Conservation (phyloP, 2,113 vertebrate genomes). For the Oryzias woworae region DNA sequence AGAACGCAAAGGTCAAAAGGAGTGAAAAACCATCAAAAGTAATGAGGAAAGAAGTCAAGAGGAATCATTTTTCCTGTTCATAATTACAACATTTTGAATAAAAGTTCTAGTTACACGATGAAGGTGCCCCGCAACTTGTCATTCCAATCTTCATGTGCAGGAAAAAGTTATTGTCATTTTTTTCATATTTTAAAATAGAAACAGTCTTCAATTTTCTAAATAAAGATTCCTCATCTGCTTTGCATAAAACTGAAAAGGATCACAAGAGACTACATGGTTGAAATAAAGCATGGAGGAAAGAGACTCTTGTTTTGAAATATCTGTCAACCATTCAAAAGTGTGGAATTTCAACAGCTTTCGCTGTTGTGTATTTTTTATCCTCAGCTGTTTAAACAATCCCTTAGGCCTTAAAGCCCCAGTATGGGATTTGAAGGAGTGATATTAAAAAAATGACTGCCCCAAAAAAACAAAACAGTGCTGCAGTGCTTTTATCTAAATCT, state of each 20-base stretch:
- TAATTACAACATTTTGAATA: too few species aligned
- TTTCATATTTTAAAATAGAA: not conserved
- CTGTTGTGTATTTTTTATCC: not conserved
- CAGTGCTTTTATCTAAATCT: too few species aligned
- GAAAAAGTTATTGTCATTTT: too few species aligned
- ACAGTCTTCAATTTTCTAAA: not conserved
- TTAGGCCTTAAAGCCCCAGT: too few species aligned
- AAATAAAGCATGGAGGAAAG: not conserved
- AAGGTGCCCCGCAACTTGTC: too few species aligned
- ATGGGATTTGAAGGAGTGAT: too few species aligned
- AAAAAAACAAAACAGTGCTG: too few species aligned
- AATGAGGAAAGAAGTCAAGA: constrained; percentile 20
- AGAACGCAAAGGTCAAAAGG: constrained; percentile 15
- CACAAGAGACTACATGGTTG: not conserved
- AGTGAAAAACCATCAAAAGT: constrained; percentile 5
- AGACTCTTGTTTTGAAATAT: not conserved
- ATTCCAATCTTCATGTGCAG: too few species aligned
- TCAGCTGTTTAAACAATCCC: not conserved
- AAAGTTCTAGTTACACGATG: too few species aligned
- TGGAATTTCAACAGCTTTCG: not conserved
- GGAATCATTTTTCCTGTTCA: not conserved
- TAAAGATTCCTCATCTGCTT: not conserved
- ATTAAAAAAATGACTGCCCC: too few species aligned
- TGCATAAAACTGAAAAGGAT: not conserved
- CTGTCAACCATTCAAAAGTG: not conserved